A percentile compares a stretch with the other conserved stretches of the same genome.
phyloP scores from a whole-genome alignment of 2,797 vertebrate species.

The Buceros bicornis region DNA sequence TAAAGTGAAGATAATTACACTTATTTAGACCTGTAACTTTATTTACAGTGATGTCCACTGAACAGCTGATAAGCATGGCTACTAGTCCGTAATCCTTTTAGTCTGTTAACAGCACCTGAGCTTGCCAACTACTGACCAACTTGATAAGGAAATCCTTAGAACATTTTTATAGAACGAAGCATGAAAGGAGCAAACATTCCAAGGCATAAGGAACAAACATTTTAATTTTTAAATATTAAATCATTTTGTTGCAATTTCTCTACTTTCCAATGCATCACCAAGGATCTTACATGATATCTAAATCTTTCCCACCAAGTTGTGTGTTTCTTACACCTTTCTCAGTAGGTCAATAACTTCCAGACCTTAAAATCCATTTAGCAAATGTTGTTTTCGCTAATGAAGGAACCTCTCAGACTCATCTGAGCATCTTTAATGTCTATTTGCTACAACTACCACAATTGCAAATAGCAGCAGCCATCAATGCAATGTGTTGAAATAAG shows the following conservation, averaged over 20 bases:
- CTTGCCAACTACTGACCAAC: neutral
- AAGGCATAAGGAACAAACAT: neutral
- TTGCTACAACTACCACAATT: neutral
- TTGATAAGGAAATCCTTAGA: neutral
- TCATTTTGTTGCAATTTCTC: neutral
- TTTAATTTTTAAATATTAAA: neutral
- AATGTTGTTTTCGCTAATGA: neutral
- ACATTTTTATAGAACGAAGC: neutral
- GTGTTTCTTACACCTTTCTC: neutral
- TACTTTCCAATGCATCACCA: neutral
- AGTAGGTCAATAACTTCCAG: neutral
- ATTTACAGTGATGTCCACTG: neutral
- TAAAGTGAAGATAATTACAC: neutral
- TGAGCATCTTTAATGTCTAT: neutral
- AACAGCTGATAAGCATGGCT: neutral
- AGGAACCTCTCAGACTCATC: neutral
- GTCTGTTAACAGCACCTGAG: neutral
- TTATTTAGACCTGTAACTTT: neutral
- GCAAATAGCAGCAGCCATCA: slow-evolving; percentile 1
- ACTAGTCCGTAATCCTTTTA: neutral
- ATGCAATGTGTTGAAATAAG: neutral
- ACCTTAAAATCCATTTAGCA: neutral
- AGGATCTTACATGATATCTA: neutral
- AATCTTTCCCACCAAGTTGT: neutral
- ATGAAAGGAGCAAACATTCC: neutral